Conservation (phyloP, 2,113 vertebrate species). For the Sterrhoptilus dennistouni region DNA sequence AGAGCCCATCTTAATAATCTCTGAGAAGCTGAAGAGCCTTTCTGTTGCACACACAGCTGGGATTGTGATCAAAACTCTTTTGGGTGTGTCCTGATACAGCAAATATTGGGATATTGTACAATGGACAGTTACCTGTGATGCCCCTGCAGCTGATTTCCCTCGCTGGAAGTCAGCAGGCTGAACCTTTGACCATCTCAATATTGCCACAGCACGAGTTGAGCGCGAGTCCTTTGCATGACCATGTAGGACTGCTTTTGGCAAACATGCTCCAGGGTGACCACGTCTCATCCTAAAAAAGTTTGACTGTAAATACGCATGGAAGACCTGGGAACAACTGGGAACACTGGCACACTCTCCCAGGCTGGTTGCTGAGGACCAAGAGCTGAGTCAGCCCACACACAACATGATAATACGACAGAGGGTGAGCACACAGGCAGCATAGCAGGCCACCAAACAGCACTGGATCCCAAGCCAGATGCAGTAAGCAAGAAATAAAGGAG, state of each 20-base stretch:
- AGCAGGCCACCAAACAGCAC: not conserved
- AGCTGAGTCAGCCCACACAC: not conserved
- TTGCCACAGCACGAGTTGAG: accelerated
- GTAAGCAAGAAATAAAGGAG: not conserved
- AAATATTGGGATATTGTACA: not conserved
- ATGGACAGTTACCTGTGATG: accelerated
- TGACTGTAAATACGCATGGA: not conserved
- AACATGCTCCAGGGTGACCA: not conserved
- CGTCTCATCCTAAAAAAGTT: not conserved
- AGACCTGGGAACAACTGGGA: not conserved
- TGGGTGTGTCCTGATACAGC: not conserved
- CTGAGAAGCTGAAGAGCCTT: not conserved
- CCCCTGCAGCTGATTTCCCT: not conserved
- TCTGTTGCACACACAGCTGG: not conserved
- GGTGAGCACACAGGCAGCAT: not conserved
- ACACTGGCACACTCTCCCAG: accelerated
- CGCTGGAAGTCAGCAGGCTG: not conserved
- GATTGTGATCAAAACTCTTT: not conserved
- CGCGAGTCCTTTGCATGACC: accelerated
- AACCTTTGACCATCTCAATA: not conserved
- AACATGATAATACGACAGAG: accelerated
- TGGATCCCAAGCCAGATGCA: not conserved
- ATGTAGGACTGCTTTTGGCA: not conserved
- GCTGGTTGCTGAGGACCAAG: not conserved
- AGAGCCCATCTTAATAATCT: not conserved